Evolutionary conservation across 2,797 vertebrate species (phyloP).

Genomic region (Betta splendens): DNA sequence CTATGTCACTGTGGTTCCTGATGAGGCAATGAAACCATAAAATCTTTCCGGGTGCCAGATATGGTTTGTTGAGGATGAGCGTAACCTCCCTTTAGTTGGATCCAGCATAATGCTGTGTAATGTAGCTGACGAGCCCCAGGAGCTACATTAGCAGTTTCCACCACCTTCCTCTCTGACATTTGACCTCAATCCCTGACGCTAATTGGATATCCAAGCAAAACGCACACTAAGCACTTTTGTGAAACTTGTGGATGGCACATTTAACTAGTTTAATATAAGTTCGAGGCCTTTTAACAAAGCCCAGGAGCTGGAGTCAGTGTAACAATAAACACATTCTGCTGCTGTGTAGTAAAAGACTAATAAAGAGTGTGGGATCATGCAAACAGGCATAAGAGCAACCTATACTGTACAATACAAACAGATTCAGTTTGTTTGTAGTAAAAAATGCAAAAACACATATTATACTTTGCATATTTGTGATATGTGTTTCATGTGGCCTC

Average conservation of each 20-base stretch:
- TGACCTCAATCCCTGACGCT: constrained; percentile 54
- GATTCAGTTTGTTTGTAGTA: constrained; percentile 4
- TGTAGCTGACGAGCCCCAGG: constrained; percentile 37
- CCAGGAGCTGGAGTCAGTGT: too few species aligned
- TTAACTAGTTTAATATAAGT: too few species aligned
- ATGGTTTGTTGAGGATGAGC: not conserved
- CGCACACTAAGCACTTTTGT: constrained; percentile 32
- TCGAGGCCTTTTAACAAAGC: too few species aligned
- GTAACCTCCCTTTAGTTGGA: not conserved
- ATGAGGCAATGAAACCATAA: not conserved
- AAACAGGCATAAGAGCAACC: not conserved
- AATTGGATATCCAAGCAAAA: constrained; percentile 37
- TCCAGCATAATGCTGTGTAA: constrained; percentile 3
- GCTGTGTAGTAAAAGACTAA: too few species aligned
- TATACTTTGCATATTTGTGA: constrained; percentile 44
- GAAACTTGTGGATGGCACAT: not conserved
- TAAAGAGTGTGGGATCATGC: too few species aligned
- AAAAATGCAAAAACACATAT: constrained; percentile 39
- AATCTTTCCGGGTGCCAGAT: not conserved
- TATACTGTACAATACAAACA: too few species aligned
- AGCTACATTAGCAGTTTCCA: constrained; percentile 41
- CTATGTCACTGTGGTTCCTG: not conserved
- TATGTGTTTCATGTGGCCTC: not conserved
- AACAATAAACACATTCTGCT: too few species aligned
- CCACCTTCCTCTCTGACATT: constrained; percentile 25